These are phyloP conservation scores for Brachypodius melanocephalos DNA, from an alignment of 2,113 vertebrate species.

Conservation along the genomic window DNA sequence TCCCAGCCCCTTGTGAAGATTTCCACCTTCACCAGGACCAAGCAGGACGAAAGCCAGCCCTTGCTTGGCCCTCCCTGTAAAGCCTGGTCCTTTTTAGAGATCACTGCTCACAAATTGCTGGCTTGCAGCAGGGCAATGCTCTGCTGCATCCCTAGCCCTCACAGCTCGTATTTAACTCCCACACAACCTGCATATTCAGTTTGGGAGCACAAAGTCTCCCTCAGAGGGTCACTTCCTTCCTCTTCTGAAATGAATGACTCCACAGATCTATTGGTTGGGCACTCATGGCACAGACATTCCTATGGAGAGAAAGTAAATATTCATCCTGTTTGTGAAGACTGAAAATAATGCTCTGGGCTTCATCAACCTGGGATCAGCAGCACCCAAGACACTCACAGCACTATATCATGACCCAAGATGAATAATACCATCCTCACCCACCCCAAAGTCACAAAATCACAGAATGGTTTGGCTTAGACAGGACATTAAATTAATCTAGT, in stretches of 20 bases:
- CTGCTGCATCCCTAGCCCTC: conserved; percentile 6
- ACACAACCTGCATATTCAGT: conserved; percentile 24
- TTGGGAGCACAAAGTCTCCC: conserved; percentile 1
- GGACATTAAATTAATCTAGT: neutral
- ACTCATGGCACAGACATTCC: neutral
- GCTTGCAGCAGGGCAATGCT: neutral
- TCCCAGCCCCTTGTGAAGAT: neutral
- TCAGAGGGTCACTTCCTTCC: conserved; percentile 37
- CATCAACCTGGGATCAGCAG: neutral
- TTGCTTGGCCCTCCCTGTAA: neutral
- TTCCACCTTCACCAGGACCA: neutral
- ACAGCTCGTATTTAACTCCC: conserved; percentile 45
- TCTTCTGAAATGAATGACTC: conserved; percentile 1
- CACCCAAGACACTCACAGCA: neutral
- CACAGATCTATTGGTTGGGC: neutral
- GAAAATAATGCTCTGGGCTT: conserved; percentile 4
- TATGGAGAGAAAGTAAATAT: conserved; percentile 10
- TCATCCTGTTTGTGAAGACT: neutral
- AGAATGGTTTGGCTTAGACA: neutral
- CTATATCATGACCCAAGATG: neutral
- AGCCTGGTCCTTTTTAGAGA: neutral
- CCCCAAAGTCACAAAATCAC: neutral
- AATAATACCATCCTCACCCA: conserved; percentile 14
- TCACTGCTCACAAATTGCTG: conserved; percentile 17
- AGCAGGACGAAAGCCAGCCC: conserved; percentile 23